These are phyloP conservation scores for Macrophya annulata DNA, from an alignment of 2,888 invertebrate species.

Conservation along the genomic window DNA sequence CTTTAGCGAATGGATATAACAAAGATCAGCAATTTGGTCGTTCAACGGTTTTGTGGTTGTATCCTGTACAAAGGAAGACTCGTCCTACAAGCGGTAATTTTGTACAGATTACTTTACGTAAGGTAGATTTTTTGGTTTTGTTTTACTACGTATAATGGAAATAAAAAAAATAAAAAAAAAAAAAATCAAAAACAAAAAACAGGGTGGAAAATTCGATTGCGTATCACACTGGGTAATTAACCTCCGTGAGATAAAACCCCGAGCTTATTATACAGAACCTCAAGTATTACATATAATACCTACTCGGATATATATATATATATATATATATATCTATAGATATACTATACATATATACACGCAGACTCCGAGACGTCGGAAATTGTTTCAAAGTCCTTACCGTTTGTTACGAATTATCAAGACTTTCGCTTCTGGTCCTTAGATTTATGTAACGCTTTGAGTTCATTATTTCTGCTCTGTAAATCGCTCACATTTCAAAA, in stretches of 20 bases:
- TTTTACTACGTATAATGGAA: background rate
- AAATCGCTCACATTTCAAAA: background rate
- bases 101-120: background rate
- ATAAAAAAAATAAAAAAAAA: background rate
- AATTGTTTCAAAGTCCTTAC: slow-evolving; percentile 30
- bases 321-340: background rate
- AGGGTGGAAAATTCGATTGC: background rate
- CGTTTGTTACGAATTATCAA: slow-evolving; percentile 33
- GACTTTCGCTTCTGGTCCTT: slow-evolving; percentile 31
- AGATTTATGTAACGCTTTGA: background rate
- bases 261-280: background rate
- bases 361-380: background rate
- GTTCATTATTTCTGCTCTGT: background rate
- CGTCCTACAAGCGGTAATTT: background rate
- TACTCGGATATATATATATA: background rate
- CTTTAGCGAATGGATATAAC: slow-evolving; percentile 14
- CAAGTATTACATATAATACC: background rate
- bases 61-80: background rate
- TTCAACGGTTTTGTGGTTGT: background rate
- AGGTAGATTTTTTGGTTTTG: background rate
- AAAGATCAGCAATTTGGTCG: slow-evolving; percentile 7
- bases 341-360: too few relatives aligned
- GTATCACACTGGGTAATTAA: slow-evolving; percentile 5
- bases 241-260: background rate
- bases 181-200: too few relatives aligned